Evolutionary conservation across 1,140 invertebrate species (phyloP).

Genomic region (Euura lappo): DNA sequence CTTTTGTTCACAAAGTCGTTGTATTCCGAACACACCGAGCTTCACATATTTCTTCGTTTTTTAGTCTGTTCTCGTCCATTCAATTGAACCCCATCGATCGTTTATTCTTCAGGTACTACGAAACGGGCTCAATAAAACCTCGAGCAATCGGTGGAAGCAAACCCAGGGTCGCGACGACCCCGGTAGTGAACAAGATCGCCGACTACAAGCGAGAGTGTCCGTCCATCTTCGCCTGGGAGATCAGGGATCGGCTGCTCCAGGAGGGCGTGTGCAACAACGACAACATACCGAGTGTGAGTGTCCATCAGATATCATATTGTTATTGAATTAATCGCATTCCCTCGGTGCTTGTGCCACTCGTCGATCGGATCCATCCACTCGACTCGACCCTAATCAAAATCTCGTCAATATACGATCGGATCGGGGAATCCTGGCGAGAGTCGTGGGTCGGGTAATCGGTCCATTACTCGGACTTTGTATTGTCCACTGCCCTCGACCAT

Average conservation of each 20-base stretch:
- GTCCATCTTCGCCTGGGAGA: constrained; percentile 99
- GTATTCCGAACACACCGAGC: too few species aligned
- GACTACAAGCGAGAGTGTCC: constrained; percentile 96
- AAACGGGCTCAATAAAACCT: constrained; percentile 96
- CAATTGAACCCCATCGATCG: not conserved
- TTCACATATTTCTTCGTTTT: constrained; percentile 9
- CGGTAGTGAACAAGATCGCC: constrained; percentile 93
- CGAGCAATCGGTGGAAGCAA: constrained; percentile 95
- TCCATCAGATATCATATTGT: not conserved
- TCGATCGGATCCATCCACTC: constrained; percentile 51
- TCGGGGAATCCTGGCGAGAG: not conserved
- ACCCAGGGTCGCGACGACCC: constrained; percentile 93
- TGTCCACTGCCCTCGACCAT: constrained; percentile 45
- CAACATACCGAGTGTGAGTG: constrained; percentile 99
- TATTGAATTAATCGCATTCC: too few species aligned
- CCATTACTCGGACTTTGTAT: constrained; percentile 55
- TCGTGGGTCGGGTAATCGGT: constrained; percentile 57
- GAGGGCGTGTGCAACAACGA: constrained; percentile 98
- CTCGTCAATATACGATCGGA: constrained; percentile 57
- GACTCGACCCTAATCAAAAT: constrained; percentile 63
- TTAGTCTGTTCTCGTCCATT: not conserved
- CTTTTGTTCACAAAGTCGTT: too few species aligned
- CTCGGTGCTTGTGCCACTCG: constrained; percentile 33
- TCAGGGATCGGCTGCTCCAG: constrained; percentile 91
- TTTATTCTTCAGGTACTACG: constrained; percentile 85